Evolutionary conservation across 2,113 vertebrate species (phyloP).

Genomic region (Oceanites oceanicus): DNA sequence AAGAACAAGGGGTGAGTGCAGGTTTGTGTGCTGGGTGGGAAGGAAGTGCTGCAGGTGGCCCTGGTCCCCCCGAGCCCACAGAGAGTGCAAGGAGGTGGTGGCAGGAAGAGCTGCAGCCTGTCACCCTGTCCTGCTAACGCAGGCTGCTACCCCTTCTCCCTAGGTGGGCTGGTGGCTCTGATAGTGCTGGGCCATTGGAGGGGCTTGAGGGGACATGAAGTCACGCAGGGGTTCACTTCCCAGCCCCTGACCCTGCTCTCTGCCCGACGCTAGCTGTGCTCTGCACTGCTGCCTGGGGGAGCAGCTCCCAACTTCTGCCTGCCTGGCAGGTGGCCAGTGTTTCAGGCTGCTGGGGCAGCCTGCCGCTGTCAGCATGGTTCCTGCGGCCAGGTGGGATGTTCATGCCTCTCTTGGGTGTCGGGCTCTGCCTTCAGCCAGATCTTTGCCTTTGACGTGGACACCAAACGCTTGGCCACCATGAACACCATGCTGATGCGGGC

Average conservation of each 20-base stretch:
- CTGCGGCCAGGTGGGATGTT: background rate
- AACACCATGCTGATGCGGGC: conserved; percentile 89
- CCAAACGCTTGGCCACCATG: conserved; percentile 89
- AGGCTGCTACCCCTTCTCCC: background rate
- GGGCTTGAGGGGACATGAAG: background rate
- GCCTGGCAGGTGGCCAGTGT: rapidly evolving
- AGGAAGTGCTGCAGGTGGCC: background rate
- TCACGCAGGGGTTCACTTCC: rapidly evolving
- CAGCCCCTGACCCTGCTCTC: too few relatives aligned
- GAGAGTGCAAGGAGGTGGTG: background rate
- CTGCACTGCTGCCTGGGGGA: background rate
- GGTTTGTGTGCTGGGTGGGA: background rate
- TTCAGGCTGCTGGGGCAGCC: background rate
- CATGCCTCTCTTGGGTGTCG: background rate
- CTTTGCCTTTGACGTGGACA: conserved; percentile 92
- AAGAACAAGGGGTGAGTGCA: conserved; percentile 87
- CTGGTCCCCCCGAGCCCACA: rapidly evolving
- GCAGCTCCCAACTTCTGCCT: background rate
- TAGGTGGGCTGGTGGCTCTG: background rate
- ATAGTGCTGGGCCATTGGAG: background rate
- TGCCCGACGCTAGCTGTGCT: rapidly evolving
- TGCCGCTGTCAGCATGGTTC: rapidly evolving
- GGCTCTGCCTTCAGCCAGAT: conserved; percentile 74
- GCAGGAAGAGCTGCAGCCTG: background rate
- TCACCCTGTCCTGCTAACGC: background rate